Conservation (phyloP, 1,140 invertebrate genomes). For the Palaemon carinicauda region DNA sequence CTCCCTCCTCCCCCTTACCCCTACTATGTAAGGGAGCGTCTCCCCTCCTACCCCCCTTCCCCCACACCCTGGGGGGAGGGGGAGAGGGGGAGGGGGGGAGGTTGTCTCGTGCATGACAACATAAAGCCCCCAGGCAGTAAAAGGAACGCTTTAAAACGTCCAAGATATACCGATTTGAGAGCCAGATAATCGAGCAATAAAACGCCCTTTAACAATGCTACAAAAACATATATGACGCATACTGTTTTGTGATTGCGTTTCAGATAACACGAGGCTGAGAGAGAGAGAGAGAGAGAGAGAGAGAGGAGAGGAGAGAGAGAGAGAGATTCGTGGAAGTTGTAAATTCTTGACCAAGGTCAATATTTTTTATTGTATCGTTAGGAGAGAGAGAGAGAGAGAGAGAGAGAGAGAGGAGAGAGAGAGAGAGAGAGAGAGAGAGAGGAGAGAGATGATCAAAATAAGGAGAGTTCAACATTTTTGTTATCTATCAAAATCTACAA, state of each 20-base stretch:
- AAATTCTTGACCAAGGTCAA: too few relatives aligned
- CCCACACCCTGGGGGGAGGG: neutral
- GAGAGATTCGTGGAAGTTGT: too few relatives aligned
- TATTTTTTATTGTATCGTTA: too few relatives aligned
- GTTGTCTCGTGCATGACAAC: neutral
- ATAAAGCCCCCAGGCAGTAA: too few relatives aligned
- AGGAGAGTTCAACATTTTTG: too few relatives aligned
- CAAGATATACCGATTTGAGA: too few relatives aligned
- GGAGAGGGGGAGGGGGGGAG: neutral
- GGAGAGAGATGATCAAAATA: too few relatives aligned
- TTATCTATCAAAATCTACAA: too few relatives aligned
- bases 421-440: neutral
- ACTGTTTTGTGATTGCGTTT: neutral
- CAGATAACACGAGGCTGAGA: neutral
- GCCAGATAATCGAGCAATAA: too few relatives aligned
- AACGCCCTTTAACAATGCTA: neutral
- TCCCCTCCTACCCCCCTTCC: neutral
- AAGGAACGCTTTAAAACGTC: too few relatives aligned
- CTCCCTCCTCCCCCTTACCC: neutral
- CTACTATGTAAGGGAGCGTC: too few relatives aligned
- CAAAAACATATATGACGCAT: neutral
- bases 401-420: neutral
- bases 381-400: neutral
- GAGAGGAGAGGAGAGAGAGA: neutral
- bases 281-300: neutral